A percentile compares a stretch with the other conserved stretches of the same genome.
These are phyloP conservation scores for Poliocrania exsul DNA, from an alignment of 2,797 vertebrate species.

Conservation along the genomic window DNA sequence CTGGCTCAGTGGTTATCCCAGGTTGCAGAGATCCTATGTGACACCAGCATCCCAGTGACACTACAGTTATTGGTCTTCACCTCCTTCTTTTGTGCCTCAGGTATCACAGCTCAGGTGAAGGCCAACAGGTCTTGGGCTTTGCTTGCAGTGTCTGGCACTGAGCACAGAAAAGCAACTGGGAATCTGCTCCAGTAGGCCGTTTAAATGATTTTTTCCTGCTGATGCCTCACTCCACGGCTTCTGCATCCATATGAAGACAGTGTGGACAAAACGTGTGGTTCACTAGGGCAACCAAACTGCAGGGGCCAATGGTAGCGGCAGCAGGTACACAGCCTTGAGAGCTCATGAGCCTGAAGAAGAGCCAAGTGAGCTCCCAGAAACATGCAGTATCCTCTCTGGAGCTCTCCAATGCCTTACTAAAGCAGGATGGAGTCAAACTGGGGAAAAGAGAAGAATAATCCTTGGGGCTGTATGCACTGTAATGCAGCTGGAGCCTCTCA, in stretches of 20 bases:
- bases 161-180: not conserved
- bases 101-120: not conserved
- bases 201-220: not conserved
- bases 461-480: not conserved
- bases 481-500: not conserved
- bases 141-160: fast-evolving
- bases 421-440: not conserved
- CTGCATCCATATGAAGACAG: not conserved
- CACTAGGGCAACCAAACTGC: not conserved
- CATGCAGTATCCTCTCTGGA: not conserved
- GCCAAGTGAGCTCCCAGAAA: not conserved
- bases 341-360: not conserved
- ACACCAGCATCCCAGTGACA: not conserved
- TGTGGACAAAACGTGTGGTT: not conserved
- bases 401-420: not conserved
- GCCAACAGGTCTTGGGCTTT: not conserved
- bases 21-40: not conserved
- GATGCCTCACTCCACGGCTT: not conserved
- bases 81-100: not conserved
- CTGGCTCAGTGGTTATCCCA: not conserved
- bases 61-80: not conserved
- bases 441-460: not conserved
- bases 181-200: not conserved
- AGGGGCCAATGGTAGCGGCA: not conserved
- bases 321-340: not conserved